Conservation (phyloP, 2,797 vertebrate species). For the Galaxias olidus region DNA sequence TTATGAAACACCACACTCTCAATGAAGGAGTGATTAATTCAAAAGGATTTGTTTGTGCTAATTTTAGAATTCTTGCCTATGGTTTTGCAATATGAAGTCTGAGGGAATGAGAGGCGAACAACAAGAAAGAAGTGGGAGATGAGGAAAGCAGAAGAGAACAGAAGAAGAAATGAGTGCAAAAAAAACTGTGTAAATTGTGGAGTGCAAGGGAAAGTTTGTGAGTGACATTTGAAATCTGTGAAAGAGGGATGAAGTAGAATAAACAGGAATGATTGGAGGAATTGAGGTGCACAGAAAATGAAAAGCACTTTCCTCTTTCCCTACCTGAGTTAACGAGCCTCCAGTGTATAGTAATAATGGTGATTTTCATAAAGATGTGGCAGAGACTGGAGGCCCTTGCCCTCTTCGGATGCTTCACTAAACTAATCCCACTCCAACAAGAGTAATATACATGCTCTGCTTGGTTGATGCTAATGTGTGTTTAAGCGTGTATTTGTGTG, state of each 20-base stretch:
- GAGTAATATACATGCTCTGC: too few relatives aligned
- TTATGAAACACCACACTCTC: constrained; percentile 51
- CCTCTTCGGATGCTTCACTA: too few relatives aligned
- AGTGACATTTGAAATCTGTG: constrained; percentile 39
- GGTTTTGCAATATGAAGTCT: too few relatives aligned
- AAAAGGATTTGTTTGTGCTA: constrained; percentile 61
- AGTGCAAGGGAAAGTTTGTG: constrained; percentile 13
- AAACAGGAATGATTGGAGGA: too few relatives aligned
- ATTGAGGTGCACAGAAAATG: too few relatives aligned
- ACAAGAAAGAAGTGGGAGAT: constrained; percentile 12
- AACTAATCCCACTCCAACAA: too few relatives aligned
- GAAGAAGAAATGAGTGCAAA: constrained; percentile 9
- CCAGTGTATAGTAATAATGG: too few relatives aligned
- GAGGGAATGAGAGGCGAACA: constrained; percentile 6
- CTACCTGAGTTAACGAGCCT: too few relatives aligned
- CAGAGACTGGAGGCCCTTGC: too few relatives aligned
- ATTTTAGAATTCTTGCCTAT: constrained; percentile 57
- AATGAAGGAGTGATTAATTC: constrained; percentile 65
- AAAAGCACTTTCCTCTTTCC: too few relatives aligned
- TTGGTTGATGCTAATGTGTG: constrained; percentile 8
- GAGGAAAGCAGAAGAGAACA: constrained; percentile 10
- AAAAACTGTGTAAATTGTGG: constrained; percentile 8
- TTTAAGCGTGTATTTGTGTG: not conserved
- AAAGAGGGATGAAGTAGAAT: constrained; percentile 35
- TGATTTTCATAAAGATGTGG: too few relatives aligned